Conservation (phyloP, 1,140 invertebrate species). For the Chymomyza costata region DNA sequence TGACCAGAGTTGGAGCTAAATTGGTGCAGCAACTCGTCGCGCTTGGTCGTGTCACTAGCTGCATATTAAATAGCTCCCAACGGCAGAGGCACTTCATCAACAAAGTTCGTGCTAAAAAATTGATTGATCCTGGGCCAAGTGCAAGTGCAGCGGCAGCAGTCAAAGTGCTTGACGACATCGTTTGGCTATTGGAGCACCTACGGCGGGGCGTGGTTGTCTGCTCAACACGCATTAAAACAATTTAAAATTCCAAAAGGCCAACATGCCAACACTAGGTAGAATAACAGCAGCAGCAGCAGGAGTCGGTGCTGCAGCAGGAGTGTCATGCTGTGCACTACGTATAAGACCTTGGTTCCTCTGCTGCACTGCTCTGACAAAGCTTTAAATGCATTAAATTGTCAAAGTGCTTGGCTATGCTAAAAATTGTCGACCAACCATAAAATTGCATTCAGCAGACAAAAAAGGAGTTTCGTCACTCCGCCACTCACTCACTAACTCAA, state of each 20-base stretch:
- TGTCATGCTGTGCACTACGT: not conserved
- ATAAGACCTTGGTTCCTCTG: not conserved
- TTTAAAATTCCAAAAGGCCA: conserved; percentile 62
- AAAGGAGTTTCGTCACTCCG: conserved; percentile 40
- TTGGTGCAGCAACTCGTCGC: conserved; percentile 60
- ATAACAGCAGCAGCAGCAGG: conserved; percentile 19
- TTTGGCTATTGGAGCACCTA: conserved; percentile 35
- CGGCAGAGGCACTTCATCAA: conserved; percentile 66
- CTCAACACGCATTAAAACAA: conserved; percentile 60
- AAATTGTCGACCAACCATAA: conserved; percentile 53
- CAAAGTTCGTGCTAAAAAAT: conserved; percentile 54
- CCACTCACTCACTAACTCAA: conserved; percentile 14
- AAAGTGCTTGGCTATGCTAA: conserved; percentile 49
- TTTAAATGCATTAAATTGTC: conserved; percentile 72
- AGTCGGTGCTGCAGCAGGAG: not conserved
- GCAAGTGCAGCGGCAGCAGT: conserved; percentile 26
- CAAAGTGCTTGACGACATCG: conserved; percentile 53
- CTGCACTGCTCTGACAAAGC: conserved; percentile 41
- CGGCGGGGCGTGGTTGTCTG: conserved; percentile 49
- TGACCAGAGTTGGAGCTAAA: conserved; percentile 31
- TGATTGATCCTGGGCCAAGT: conserved; percentile 70
- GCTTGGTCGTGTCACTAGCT: conserved; percentile 56
- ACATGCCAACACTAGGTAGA: conserved; percentile 31
- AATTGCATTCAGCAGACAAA: conserved; percentile 61
- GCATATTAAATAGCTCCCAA: conserved; percentile 64